Percentiles rank a stretch among this genome's conserved stretches.
Conservation (phyloP, 2,888 invertebrate genomes). For the Trichacis sp. region DNA sequence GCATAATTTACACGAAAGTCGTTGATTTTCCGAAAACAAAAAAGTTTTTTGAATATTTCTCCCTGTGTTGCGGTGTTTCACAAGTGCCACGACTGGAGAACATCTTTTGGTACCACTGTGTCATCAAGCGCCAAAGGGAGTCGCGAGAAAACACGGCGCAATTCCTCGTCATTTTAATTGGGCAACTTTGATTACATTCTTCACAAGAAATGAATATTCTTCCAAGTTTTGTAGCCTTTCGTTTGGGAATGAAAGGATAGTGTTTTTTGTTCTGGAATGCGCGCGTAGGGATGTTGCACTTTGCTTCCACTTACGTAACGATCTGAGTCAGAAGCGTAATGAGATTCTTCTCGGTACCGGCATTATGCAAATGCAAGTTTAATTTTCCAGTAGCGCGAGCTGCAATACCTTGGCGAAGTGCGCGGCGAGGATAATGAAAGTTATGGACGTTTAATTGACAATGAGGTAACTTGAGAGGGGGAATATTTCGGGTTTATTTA, state of each 20-base stretch:
- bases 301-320: background rate
- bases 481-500: too few species aligned
- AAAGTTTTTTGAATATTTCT: background rate
- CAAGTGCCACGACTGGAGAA: background rate
- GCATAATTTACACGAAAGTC: background rate
- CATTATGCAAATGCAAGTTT: background rate
- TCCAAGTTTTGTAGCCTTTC: background rate
- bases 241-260: too few species aligned
- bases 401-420: background rate
- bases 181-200: too few species aligned
- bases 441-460: background rate
- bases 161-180: background rate
- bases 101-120: background rate
- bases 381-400: background rate
- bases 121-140: background rate
- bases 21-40: background rate
- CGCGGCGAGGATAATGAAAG: too few species aligned
- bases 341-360: slow-evolving; percentile 5
- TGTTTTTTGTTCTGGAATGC: too few species aligned
- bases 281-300: background rate
- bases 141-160: background rate
- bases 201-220: too few species aligned
- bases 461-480: background rate
- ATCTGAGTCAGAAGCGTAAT: slow-evolving; percentile 2
- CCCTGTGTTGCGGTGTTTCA: too few species aligned